Base-by-base conservation (phyloP, 2,888 invertebrate species). In the Nasonia oneida region DNA sequence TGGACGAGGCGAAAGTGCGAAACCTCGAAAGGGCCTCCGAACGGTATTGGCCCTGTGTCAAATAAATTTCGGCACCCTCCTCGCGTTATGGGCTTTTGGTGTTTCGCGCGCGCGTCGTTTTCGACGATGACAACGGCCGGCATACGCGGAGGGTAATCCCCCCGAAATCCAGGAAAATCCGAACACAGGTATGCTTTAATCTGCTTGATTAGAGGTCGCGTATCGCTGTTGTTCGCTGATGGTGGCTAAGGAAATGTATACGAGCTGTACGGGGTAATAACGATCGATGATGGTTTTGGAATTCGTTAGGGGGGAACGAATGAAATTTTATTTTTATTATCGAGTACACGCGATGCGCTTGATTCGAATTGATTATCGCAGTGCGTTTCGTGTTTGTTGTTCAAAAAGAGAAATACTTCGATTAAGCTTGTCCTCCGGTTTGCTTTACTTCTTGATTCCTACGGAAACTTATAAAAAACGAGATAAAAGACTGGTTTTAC, bases 401-500 rank as follows among this genome's bases (percentile, higher is more conserved):
- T 42, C 0, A 71, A n/a, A 71, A 39, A 15, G 12, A 29, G n/a
- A 18, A 8, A 39, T n/a, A 39, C 39, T 39, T 18, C 18, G 71
- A n/a, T 39, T 12, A 10, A n/a, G n/a, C 50, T 67, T 50, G 6
- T 67, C 2, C 5, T 18, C 23, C 33, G n/a, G 18, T 64, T 85
- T 82, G 79, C 73, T 75, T 74, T 29, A 29, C 39, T 37, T 64
- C 80, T 70, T 18, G 81, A 74, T 78, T 73, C 53, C 47, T 67
- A 70, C 64, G 14, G 47, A 61, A 39, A 82, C 82, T 78, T 85
- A 80, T 75, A 85, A 81, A 83, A 74, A 85, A 87, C 70, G 75
- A 81, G 83, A 83, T 81, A 84, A 87, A 88, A 88, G 88, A 87
- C 87, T 88, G 88, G 89, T 89, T 90, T 90, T 89, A 88, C 89